These are phyloP conservation scores for Dryas iulia DNA, from an alignment of 1,140 invertebrate genomes.

Conservation along the genomic window DNA sequence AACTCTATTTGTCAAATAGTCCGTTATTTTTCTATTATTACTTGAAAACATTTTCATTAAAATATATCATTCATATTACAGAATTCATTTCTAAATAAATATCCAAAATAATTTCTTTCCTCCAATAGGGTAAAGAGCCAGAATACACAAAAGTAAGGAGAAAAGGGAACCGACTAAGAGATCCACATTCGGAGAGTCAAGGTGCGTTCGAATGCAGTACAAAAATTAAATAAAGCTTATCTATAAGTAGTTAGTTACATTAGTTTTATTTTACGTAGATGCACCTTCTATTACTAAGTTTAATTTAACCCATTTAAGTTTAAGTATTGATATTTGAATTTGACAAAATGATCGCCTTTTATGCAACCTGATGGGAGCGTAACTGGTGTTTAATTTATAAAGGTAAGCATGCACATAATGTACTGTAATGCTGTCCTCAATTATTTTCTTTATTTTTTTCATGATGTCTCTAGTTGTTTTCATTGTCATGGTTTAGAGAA, in stretches of 20 bases:
- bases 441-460: slow-evolving; percentile 31
- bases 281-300: slow-evolving; percentile 72
- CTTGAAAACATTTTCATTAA: too few relatives aligned
- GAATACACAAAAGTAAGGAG: slow-evolving; percentile 90
- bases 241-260: slow-evolving; percentile 73
- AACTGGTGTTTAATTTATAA: slow-evolving; percentile 79
- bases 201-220: slow-evolving; percentile 74
- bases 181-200: slow-evolving; percentile 90
- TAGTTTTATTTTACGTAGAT: slow-evolving; percentile 75
- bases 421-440: slow-evolving; percentile 53
- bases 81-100: too few relatives aligned
- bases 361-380: slow-evolving; percentile 79
- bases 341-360: slow-evolving; percentile 78
- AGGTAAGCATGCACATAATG: slow-evolving; percentile 79
- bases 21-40: too few relatives aligned
- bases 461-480: slow-evolving; percentile 33
- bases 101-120: slow-evolving; percentile 66
- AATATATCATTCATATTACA: too few relatives aligned
- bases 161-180: slow-evolving; percentile 87
- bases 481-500: slow-evolving; percentile 40
- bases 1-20: too few relatives aligned
- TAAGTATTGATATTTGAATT: slow-evolving; percentile 72
- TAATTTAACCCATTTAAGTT: slow-evolving; percentile 72
- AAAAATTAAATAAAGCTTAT: slow-evolving; percentile 51
- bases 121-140: slow-evolving; percentile 86